Evolutionary conservation across 2,888 invertebrate genomes (phyloP).

Genomic region (Eretmocerus hayati): DNA sequence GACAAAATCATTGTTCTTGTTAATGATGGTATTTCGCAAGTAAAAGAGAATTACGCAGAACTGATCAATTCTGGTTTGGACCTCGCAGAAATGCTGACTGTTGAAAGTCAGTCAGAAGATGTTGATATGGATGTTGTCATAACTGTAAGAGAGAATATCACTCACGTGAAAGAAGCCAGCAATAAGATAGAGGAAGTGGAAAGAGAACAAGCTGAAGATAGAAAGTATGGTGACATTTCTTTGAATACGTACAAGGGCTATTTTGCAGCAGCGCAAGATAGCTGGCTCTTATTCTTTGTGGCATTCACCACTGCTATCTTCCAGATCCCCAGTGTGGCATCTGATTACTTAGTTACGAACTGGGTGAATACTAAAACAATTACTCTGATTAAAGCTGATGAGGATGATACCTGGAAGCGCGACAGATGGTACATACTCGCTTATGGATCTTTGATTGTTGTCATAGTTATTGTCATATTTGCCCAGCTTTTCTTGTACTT

Average conservation of each 20-base stretch:
- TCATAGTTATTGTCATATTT: constrained; percentile 44
- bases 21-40: constrained; percentile 53
- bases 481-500: constrained; percentile 51
- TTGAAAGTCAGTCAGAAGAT: constrained; percentile 21
- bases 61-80: constrained; percentile 48
- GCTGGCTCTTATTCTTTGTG: constrained; percentile 30
- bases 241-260: constrained; percentile 32
- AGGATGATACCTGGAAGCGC: constrained; percentile 11
- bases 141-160: neutral
- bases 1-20: constrained; percentile 53
- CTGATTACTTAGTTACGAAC: constrained; percentile 43
- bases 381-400: neutral
- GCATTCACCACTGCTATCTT: constrained; percentile 30
- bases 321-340: constrained; percentile 37
- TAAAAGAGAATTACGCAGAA: constrained; percentile 55
- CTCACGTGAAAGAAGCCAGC: neutral
- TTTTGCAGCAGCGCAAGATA: constrained; percentile 36
- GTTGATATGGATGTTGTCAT: constrained; percentile 1
- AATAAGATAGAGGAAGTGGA: constrained; percentile 1
- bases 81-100: constrained; percentile 53
- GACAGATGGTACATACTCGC: constrained; percentile 50
- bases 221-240: constrained; percentile 26
- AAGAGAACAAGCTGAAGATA: constrained; percentile 41
- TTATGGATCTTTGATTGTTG: constrained; percentile 47
- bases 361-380: constrained; percentile 50